Evolutionary conservation across 1,140 invertebrate genomes (phyloP).

Genomic region (Anagrus nilaparvatae): DNA sequence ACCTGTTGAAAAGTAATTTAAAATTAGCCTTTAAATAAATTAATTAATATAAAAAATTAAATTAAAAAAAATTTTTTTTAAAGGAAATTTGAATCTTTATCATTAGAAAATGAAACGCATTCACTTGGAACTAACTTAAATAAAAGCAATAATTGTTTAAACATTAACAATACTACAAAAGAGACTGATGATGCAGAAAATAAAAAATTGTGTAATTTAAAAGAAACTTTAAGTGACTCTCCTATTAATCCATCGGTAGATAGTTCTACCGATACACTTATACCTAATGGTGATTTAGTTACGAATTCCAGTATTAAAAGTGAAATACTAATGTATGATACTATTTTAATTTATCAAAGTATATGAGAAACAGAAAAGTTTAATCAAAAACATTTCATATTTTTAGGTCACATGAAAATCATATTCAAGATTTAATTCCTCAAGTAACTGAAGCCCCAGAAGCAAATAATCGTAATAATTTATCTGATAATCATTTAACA

Average conservation of each 20-base stretch:
- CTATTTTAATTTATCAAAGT: no score
- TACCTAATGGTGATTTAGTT: constrained; percentile 34
- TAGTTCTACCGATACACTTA: constrained; percentile 42
- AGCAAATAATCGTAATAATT: no score
- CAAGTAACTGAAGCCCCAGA: no score
- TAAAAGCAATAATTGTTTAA: constrained; percentile 19
- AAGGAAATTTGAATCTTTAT: constrained; percentile 38
- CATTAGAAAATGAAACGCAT: constrained; percentile 28
- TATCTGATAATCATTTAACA: no score
- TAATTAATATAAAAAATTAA: no score
- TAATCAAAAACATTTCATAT: no score
- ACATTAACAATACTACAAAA: constrained; percentile 14
- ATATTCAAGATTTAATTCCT: no score
- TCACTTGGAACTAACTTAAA: constrained; percentile 27
- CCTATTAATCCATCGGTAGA: constrained; percentile 38
- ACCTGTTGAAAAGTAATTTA: constrained; percentile 48
- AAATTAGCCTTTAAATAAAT: not conserved
- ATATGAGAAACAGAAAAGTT: no score
- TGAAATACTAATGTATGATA: no score
- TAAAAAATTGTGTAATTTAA: constrained; percentile 22
- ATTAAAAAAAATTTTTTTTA: no score
- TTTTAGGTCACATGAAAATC: no score
- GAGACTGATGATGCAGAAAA: constrained; percentile 22
- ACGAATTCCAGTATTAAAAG: no score
- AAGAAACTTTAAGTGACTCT: constrained; percentile 29